Evolutionary conservation across 2,797 vertebrate species (phyloP).

Genomic region (Scleropages formosus): DNA sequence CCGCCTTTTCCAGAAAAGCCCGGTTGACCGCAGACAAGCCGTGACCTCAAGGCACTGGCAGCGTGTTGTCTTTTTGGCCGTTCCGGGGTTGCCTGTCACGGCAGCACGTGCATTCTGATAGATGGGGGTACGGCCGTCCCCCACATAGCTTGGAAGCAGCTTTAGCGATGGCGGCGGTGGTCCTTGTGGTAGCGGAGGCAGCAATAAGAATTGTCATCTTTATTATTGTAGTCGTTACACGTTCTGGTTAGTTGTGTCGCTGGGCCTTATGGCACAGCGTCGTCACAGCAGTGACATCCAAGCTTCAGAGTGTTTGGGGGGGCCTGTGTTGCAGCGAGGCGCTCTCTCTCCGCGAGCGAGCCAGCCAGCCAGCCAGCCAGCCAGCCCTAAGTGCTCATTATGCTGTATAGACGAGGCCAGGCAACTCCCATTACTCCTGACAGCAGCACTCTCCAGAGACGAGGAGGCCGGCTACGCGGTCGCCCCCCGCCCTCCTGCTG

Average conservation of each 20-base stretch:
- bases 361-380: slow-evolving; percentile 71
- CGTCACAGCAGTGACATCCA: slow-evolving; percentile 3
- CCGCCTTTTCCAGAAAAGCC: not conserved
- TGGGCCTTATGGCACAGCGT: not conserved
- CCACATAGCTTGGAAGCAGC: not conserved
- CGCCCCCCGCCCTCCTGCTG: slow-evolving; percentile 71
- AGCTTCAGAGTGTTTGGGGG: not conserved
- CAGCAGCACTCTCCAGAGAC: slow-evolving; percentile 80
- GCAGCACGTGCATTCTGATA: not conserved
- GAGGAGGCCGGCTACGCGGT: slow-evolving; percentile 52
- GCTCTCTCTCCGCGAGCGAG: slow-evolving; percentile 79
- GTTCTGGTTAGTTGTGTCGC: slow-evolving; percentile 5
- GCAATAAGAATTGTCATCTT: not conserved
- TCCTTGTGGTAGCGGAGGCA: not conserved
- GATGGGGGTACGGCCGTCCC: not conserved
- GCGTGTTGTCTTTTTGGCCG: not conserved
- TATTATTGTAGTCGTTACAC: not conserved
- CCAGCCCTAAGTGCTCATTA: slow-evolving; percentile 82
- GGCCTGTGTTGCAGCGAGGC: slow-evolving; percentile 53
- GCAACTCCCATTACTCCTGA: slow-evolving; percentile 80
- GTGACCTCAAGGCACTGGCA: slow-evolving; percentile 16
- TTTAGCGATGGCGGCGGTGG: not conserved
- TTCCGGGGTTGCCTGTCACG: slow-evolving; percentile 9
- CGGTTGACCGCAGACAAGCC: slow-evolving; percentile 3
- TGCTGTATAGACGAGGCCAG: slow-evolving; percentile 79